Percentiles rank a stretch among this genome's conserved stretches.
Evolutionary conservation across 2,888 invertebrate genomes (phyloP).

Genomic region (Chrysodeixis includens): DNA sequence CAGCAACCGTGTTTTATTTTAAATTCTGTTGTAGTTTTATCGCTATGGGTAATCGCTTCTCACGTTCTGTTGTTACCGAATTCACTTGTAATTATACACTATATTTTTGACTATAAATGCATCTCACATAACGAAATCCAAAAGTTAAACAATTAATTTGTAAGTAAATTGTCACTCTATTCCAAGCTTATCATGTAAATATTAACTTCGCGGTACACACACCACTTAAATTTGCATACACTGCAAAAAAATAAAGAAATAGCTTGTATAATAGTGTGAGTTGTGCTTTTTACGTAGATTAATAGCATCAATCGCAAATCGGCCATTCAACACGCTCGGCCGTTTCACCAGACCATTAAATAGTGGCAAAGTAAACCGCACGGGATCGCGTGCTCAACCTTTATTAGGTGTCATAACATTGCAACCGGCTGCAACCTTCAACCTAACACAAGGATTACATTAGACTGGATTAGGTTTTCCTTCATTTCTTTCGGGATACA

Average conservation of each 20-base stretch:
- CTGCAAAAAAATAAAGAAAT: slow-evolving; percentile 30
- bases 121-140: neutral
- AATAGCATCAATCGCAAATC: slow-evolving; percentile 72
- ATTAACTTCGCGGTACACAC: slow-evolving; percentile 26
- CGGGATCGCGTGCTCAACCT: slow-evolving; percentile 81
- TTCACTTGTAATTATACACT: neutral
- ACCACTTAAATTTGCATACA: slow-evolving; percentile 20
- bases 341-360: slow-evolving; percentile 74
- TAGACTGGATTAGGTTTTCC: slow-evolving; percentile 39
- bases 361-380: slow-evolving; percentile 68
- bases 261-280: slow-evolving; percentile 39
- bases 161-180: neutral
- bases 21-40: slow-evolving; percentile 19
- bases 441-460: slow-evolving; percentile 52
- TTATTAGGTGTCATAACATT: slow-evolving; percentile 87
- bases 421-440: slow-evolving; percentile 72
- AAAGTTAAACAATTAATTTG: neutral
- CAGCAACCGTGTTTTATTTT: slow-evolving; percentile 29
- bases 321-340: slow-evolving; percentile 64
- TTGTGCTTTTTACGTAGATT: slow-evolving; percentile 51
- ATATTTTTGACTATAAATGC: neutral
- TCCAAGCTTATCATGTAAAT: slow-evolving; percentile 6
- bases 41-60: slow-evolving; percentile 15
- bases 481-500: neutral
- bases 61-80: slow-evolving; percentile 14